phyloP scores from a whole-genome alignment of 2,888 invertebrate genomes.

The Agonum fuliginosum region DNA sequence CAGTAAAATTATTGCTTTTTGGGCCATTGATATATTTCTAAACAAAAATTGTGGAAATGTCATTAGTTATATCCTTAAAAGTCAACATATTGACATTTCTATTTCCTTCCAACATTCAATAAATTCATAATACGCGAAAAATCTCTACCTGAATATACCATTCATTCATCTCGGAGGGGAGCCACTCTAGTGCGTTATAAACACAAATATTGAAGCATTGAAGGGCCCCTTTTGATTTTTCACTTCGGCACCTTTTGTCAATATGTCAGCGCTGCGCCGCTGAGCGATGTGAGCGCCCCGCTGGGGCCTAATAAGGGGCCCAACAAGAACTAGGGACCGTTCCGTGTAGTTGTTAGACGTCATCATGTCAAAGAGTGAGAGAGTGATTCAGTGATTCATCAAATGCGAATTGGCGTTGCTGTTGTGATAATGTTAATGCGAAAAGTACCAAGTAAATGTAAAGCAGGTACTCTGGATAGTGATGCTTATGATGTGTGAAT shows the following conservation, averaged over 20 bases:
- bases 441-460: background rate
- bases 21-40: background rate
- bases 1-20: background rate
- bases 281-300: slow-evolving; percentile 25
- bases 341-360: background rate
- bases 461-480: slow-evolving; percentile 37
- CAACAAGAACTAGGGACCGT: background rate
- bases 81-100: slow-evolving; percentile 4
- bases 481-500: background rate
- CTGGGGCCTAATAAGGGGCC: slow-evolving; percentile 55
- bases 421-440: slow-evolving; percentile 17
- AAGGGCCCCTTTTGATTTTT: slow-evolving; percentile 70
- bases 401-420: slow-evolving; percentile 22
- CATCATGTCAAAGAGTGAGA: background rate
- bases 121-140: background rate
- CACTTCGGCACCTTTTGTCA: slow-evolving; percentile 72
- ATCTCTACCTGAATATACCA: slow-evolving; percentile 13
- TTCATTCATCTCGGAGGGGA: slow-evolving; percentile 65
- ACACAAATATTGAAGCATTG: slow-evolving; percentile 70
- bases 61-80: background rate
- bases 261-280: slow-evolving; percentile 63
- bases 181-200: slow-evolving; percentile 67
- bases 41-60: background rate
- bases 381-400: slow-evolving; percentile 8
- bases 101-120: background rate